These are phyloP conservation scores for Andrena praecox DNA, from an alignment of 2,888 invertebrate genomes.

Conservation along the genomic window DNA sequence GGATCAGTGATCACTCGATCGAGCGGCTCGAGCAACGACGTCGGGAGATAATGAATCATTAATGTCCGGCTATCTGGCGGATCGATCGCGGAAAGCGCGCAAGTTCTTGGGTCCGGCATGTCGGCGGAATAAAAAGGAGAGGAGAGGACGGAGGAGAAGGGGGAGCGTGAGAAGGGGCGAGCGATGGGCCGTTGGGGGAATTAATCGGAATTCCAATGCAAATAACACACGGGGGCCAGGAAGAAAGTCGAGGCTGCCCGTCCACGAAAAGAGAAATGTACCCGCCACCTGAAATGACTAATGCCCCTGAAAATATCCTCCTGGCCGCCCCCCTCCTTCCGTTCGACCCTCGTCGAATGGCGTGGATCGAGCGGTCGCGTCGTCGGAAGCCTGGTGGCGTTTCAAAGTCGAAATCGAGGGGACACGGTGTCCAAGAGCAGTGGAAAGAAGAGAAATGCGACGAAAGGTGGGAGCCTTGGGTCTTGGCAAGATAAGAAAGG, in stretches of 20 bases:
- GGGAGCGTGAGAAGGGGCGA: conserved; percentile 47
- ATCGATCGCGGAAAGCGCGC: conserved; percentile 45
- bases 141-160: not conserved
- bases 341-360: not conserved
- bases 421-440: not conserved
- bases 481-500: not conserved
- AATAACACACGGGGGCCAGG: conserved; percentile 55
- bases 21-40: conserved; percentile 2
- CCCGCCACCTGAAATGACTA: conserved; percentile 51
- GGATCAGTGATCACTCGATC: conserved; percentile 17
- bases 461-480: not conserved
- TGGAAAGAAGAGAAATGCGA: not conserved
- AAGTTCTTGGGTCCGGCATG: not conserved
- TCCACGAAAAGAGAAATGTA: conserved; percentile 19
- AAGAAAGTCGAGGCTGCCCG: conserved; percentile 42
- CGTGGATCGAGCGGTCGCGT: not conserved
- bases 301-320: conserved; percentile 42
- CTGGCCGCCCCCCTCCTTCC: not conserved
- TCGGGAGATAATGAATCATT: conserved; percentile 46
- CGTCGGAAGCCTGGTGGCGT: not conserved
- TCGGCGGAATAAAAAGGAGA: conserved; percentile 8
- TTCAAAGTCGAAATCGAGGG: conserved; percentile 9
- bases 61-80: conserved; percentile 33
- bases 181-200: conserved; percentile 24
- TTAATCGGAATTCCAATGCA: conserved; percentile 70